Percentiles rank a stretch among this genome's conserved stretches.
Conservation (phyloP, 1,140 invertebrate species). For the Lepidostoma basale region DNA sequence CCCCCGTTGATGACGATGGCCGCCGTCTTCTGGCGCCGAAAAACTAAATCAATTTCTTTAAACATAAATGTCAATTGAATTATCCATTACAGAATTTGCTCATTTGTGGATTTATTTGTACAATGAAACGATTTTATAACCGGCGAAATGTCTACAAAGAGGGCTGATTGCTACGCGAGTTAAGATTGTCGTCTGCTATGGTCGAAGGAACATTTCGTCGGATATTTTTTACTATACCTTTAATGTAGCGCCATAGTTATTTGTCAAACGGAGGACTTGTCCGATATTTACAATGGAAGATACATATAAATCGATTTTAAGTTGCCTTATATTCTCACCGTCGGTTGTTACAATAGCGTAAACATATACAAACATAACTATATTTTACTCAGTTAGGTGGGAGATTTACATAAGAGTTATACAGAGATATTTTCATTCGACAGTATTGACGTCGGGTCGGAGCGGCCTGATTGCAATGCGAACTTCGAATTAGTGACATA, state of each 20-base stretch:
- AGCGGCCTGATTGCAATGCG: slow-evolving; percentile 40
- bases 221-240: slow-evolving; percentile 47
- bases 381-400: not conserved
- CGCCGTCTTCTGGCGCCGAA: not conserved
- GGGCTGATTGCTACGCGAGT: not conserved
- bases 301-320: slow-evolving; percentile 47
- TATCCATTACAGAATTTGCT: slow-evolving; percentile 26
- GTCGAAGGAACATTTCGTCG: slow-evolving; percentile 31
- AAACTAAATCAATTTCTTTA: not conserved
- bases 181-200: not conserved
- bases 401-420: not conserved
- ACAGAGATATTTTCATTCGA: too few relatives aligned
- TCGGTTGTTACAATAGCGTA: slow-evolving; percentile 47
- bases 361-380: slow-evolving; percentile 32
- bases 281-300: slow-evolving; percentile 41
- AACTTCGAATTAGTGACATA: slow-evolving; percentile 47
- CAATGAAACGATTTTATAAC: slow-evolving; percentile 40
- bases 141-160: not conserved
- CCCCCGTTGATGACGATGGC: slow-evolving; percentile 48
- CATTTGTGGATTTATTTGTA: slow-evolving; percentile 37
- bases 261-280: slow-evolving; percentile 45
- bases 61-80: slow-evolving; percentile 43
- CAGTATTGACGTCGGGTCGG: not conserved
- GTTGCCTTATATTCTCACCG: slow-evolving; percentile 47
- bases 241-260: slow-evolving; percentile 44